A percentile compares a stretch with the other conserved stretches of the same genome.
These are phyloP conservation scores for Phoronis australis DNA, from an alignment of 2,888 invertebrate genomes.

Conservation along the genomic window DNA sequence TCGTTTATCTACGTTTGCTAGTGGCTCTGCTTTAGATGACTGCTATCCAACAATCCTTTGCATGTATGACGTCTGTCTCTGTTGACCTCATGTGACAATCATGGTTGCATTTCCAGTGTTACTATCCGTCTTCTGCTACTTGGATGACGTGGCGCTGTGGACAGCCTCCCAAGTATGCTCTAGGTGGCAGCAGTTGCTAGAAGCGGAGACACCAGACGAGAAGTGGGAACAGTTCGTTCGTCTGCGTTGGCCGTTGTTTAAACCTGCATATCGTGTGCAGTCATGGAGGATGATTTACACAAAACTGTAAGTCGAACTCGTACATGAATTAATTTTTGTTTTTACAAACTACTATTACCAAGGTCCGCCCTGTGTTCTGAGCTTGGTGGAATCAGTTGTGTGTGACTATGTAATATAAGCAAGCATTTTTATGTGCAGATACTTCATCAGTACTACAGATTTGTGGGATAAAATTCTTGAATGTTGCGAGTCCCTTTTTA, in stretches of 20 bases:
- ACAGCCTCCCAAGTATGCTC: conserved; percentile 79
- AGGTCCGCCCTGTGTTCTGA: no score
- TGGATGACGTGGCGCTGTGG: conserved; percentile 88
- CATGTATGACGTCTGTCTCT: no score
- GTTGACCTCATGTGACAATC: no score
- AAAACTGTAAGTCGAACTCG: conserved; percentile 57
- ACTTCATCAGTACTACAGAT: not conserved
- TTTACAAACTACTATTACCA: no score
- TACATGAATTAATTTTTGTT: no score
- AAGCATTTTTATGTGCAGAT: no score
- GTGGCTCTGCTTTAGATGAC: no score
- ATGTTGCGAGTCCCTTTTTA: no score
- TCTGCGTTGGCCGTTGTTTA: conserved; percentile 80
- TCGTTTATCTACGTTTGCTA: no score
- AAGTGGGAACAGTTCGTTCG: conserved; percentile 76
- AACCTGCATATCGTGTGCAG: conserved; percentile 65
- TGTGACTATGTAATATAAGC: no score
- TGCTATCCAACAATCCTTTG: no score
- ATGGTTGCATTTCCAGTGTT: conserved; percentile 57
- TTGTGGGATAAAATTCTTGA: conserved; percentile 1
- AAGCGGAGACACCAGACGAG: conserved; percentile 69
- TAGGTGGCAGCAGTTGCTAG: conserved; percentile 76
- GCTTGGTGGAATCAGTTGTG: no score
- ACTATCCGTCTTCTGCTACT: conserved; percentile 78
- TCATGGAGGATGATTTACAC: conserved; percentile 76